Base-by-base conservation (phyloP, 64 coral and sea anemone species). In the Platygyra sinensis region DNA sequence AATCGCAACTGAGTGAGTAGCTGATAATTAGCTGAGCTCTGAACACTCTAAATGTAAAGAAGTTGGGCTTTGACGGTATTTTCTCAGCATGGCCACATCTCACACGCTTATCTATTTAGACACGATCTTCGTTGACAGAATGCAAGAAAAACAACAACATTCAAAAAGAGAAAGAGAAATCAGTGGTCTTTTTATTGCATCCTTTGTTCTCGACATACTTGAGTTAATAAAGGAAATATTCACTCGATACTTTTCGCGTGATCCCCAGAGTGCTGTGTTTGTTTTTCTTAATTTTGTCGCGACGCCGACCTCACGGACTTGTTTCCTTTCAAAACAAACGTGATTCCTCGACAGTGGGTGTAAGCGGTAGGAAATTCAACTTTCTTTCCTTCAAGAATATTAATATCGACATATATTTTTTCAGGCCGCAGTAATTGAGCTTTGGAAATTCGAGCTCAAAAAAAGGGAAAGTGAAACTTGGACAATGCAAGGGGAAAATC, bases 151-250 rank as follows among this genome's bases (percentile, higher is more conserved):
- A 19, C 7, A 36, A 19, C 5, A 46, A 30, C 46, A 36, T 49
- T 42, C 0, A 49, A 8, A 77, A 50, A 77, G 11, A 42, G 74
- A 65, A 29, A 10, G 17, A n/a, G 60, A 82, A 83, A 67, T 69
- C 32, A 36, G 18, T 28, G 15, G 19, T 65, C 20, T 83, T 24
- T 67, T 36, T 22, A 50, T 77, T 50, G 39, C 19, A 5, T 42
- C 74, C 19, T 29, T 61, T 60, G 54, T 62, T 51, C 16, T 32
- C 22, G n/a, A 28, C 4, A 61, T 85, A 85, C 38, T 85, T 71
- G 62, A 85, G 62, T 85, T n/a, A 85, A 52, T 71, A 67, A 69
- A 22, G 65, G 65, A 69, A 69, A 24, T 69, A 25, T 69, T 69
- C 22, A 69, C 10, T 18, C 0, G 13, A 57, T 51, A 79, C 9